Conservation (phyloP, 1,140 invertebrate species). For the Globodera rostochiensis region DNA sequence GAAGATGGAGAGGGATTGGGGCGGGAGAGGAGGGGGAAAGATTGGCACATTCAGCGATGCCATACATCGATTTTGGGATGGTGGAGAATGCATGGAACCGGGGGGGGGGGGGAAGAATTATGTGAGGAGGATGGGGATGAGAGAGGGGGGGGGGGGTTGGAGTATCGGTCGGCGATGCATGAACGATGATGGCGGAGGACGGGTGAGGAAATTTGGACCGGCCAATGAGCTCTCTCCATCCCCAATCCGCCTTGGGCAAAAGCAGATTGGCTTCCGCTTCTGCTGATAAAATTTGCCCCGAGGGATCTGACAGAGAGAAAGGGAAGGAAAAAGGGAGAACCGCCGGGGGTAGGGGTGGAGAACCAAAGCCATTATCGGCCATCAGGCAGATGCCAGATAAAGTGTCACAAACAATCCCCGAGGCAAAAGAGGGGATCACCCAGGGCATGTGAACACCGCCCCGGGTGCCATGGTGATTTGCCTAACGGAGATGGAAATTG, state of each 20-base stretch:
- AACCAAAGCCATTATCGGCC: neutral
- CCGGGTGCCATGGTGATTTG: neutral
- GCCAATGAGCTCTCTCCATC: neutral
- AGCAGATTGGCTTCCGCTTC: neutral
- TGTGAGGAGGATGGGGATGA: neutral
- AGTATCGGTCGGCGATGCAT: neutral
- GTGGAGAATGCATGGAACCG: too few species aligned
- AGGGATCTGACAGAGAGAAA: neutral
- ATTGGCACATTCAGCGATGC: neutral
- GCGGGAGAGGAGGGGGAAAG: too few species aligned
- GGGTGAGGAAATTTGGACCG: neutral
- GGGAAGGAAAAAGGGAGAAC: neutral
- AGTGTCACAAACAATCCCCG: neutral
- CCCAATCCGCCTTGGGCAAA: neutral
- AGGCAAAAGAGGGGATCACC: neutral
- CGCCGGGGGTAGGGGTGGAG: too few species aligned
- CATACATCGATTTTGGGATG: neutral
- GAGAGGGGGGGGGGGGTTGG: neutral
- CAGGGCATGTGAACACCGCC: neutral
- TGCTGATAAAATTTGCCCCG: neutral
- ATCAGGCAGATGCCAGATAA: neutral
- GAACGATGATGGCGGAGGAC: neutral
- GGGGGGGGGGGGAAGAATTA: neutral
- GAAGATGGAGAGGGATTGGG: neutral
- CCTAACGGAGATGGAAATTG: neutral